Evolutionary conservation across 2,888 invertebrate species (phyloP).

Genomic region (Diaprepes abbreviatus): DNA sequence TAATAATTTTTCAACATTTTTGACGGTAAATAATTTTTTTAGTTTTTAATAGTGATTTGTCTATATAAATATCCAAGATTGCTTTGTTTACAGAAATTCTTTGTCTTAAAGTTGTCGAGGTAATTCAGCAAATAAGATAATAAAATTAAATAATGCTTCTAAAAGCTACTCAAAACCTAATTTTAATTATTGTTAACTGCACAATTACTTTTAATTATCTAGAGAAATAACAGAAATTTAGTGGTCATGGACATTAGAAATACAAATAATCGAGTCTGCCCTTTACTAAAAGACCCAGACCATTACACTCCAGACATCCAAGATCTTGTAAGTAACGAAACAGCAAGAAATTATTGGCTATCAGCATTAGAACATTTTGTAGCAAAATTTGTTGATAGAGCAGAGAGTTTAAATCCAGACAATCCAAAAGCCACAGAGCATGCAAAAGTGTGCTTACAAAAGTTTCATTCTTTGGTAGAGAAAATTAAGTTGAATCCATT

Average conservation of each 20-base stretch:
- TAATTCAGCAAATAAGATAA: slow-evolving; percentile 31
- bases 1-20: slow-evolving; percentile 1
- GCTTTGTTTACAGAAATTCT: slow-evolving; percentile 14
- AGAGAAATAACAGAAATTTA: not conserved
- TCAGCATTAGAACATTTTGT: slow-evolving; percentile 90
- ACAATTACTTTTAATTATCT: not conserved
- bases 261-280: slow-evolving; percentile 71
- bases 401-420: slow-evolving; percentile 82
- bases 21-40: not conserved
- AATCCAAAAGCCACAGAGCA: slow-evolving; percentile 82
- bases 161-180: slow-evolving; percentile 1
- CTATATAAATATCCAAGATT: slow-evolving; percentile 6
- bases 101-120: slow-evolving; percentile 16
- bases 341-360: slow-evolving; percentile 93
- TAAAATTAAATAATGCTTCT: slow-evolving; percentile 22
- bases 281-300: slow-evolving; percentile 82
- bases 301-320: slow-evolving; percentile 93
- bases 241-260: slow-evolving; percentile 15
- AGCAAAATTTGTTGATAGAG: slow-evolving; percentile 87
- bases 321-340: slow-evolving; percentile 86
- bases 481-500: slow-evolving; percentile 83
- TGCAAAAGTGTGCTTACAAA: slow-evolving; percentile 85
- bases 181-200: not conserved
- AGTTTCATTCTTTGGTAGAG: slow-evolving; percentile 84
- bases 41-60: slow-evolving; percentile 16